Conservation (phyloP, 1,140 invertebrate genomes). For the Drosophila jambulina region DNA sequence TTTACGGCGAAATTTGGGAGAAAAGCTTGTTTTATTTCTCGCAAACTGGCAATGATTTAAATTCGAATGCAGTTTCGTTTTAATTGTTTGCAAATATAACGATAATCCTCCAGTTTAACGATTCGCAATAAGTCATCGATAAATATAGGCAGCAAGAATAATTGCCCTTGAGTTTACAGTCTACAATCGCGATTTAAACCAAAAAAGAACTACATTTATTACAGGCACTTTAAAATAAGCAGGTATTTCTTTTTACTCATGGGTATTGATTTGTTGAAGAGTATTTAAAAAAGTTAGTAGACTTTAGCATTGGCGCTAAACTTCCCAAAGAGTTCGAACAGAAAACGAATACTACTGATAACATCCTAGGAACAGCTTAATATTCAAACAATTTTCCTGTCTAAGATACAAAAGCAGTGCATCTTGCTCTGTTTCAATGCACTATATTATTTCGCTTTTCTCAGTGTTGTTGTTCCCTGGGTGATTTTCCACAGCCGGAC, state of each 20-base stretch:
- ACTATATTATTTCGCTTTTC: slow-evolving; percentile 18
- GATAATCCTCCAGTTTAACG: not conserved
- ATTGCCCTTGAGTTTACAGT: not conserved
- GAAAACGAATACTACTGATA: no score
- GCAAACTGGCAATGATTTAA: not conserved
- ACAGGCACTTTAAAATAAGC: no score
- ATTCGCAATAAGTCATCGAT: slow-evolving; percentile 1
- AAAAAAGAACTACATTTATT: not conserved
- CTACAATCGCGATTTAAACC: not conserved
- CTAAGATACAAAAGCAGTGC: no score
- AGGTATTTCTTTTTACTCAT: no score
- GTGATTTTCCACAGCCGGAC: slow-evolving; percentile 41
- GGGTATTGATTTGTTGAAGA: not conserved
- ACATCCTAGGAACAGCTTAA: no score
- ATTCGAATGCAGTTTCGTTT: no score
- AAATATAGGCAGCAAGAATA: not conserved
- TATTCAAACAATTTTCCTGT: no score
- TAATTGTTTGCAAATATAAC: not conserved
- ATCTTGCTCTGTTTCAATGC: not conserved
- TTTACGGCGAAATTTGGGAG: not conserved
- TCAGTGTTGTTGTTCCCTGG: slow-evolving; percentile 15
- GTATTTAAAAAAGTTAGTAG: not conserved
- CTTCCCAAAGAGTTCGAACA: no score
- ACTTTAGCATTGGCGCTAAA: no score
- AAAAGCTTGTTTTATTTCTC: not conserved